phyloP scores from a whole-genome alignment of 1,140 invertebrate species.

The Thaumatotibia leucotreta region DNA sequence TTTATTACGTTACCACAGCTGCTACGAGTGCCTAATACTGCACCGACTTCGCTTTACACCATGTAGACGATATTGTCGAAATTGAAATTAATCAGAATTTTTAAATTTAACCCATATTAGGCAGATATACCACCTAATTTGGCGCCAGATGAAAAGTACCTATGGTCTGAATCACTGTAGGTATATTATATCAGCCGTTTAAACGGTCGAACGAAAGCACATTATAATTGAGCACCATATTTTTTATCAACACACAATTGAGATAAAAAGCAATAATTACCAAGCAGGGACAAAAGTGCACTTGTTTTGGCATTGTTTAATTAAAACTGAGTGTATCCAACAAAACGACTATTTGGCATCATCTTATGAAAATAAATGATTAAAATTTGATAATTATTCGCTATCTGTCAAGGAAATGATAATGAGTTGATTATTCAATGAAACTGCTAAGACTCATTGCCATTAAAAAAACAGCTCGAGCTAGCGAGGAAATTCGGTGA shows the following conservation, averaged over 20 bases:
- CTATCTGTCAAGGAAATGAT: constrained; percentile 5
- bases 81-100: too few species aligned
- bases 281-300: constrained; percentile 2
- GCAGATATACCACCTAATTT: too few species aligned
- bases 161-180: too few species aligned
- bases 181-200: too few species aligned
- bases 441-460: constrained; percentile 7
- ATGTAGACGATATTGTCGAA: too few species aligned
- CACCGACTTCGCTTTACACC: not conserved
- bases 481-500: not conserved
- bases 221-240: not conserved
- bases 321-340: not conserved
- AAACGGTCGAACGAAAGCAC: too few species aligned
- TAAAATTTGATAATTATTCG: not conserved
- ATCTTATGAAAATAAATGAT: not conserved
- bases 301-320: constrained; percentile 8
- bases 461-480: not conserved
- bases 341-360: constrained; percentile 3
- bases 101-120: too few species aligned
- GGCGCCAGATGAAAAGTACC: too few species aligned
- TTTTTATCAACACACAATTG: not conserved
- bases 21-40: not conserved
- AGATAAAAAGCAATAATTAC: not conserved
- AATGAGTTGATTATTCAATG: constrained; percentile 10
- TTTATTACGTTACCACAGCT: too few species aligned